Evolutionary conservation across 2,888 invertebrate genomes (phyloP).

Genomic region (Coleophora deauratella): DNA sequence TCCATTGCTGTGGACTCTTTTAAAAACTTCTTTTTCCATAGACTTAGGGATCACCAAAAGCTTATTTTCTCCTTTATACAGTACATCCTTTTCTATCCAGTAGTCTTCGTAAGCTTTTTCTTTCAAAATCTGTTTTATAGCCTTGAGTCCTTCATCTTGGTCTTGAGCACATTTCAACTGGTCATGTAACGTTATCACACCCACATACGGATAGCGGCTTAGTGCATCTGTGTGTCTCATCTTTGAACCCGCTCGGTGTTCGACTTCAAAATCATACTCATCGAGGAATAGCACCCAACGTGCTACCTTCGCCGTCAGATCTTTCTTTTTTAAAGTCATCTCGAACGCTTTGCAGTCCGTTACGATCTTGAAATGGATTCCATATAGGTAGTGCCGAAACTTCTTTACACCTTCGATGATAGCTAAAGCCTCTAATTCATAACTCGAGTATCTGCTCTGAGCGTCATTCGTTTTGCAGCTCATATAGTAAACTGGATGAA

Average conservation of each 20-base stretch:
- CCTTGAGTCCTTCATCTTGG: slow-evolving; percentile 6
- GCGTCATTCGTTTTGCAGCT: slow-evolving; percentile 6
- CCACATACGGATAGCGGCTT: slow-evolving; percentile 8
- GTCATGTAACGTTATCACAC: neutral
- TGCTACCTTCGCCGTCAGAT: slow-evolving; percentile 8
- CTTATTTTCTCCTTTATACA: slow-evolving; percentile 10
- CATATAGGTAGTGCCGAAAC: too few relatives aligned
- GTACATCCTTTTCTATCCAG: slow-evolving; percentile 2
- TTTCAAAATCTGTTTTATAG: slow-evolving; percentile 2
- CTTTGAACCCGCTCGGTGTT: slow-evolving; percentile 8
- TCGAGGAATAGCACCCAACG: slow-evolving; percentile 13
- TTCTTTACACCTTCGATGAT: too few relatives aligned
- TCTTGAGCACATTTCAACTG: slow-evolving; percentile 8
- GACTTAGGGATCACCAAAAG: slow-evolving; percentile 22
- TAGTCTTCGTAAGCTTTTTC: slow-evolving; percentile 10
- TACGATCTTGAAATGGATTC: too few relatives aligned
- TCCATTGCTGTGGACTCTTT: slow-evolving; percentile 31
- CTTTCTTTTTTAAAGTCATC: slow-evolving; percentile 3
- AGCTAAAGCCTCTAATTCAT: too few relatives aligned
- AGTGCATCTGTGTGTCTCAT: slow-evolving; percentile 16
- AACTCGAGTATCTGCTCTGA: too few relatives aligned
- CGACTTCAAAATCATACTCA: slow-evolving; percentile 8
- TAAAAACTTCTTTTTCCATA: too few relatives aligned
- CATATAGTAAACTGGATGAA: slow-evolving; percentile 11
- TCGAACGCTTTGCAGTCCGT: too few relatives aligned